A percentile compares a stretch with the other conserved stretches of the same genome.
Evolutionary conservation across 1,140 invertebrate genomes (phyloP).

Genomic region (Anastrepha obliqua): DNA sequence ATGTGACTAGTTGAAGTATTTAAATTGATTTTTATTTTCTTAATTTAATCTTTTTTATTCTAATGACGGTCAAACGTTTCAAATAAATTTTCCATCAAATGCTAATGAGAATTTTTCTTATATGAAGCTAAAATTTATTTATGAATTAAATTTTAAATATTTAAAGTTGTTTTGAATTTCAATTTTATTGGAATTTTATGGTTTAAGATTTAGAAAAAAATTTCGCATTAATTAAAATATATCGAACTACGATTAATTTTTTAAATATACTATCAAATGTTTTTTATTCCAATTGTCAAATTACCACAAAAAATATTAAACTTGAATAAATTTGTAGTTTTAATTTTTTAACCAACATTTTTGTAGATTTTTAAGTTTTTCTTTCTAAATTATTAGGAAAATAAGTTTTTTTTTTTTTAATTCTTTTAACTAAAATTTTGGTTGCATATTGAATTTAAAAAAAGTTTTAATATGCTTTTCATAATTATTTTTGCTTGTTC

Average conservation of each 20-base stretch:
- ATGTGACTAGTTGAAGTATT: neutral
- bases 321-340: neutral
- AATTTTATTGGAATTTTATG: too few relatives aligned
- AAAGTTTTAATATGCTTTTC: neutral
- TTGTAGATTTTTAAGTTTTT: conserved; percentile 30
- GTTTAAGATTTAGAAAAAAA: too few relatives aligned
- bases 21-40: neutral
- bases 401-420: neutral
- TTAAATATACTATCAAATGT: too few relatives aligned
- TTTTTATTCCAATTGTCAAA: too few relatives aligned
- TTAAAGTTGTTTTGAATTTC: too few relatives aligned
- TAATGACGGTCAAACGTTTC: neutral
- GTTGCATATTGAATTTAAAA: neutral
- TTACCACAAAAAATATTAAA: too few relatives aligned
- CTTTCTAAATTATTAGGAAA: conserved; percentile 14
- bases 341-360: neutral
- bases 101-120: too few relatives aligned
- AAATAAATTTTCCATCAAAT: too few relatives aligned
- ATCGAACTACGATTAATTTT: too few relatives aligned
- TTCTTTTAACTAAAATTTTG: conserved; percentile 24
- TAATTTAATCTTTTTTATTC: neutral
- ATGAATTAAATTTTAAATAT: too few relatives aligned
- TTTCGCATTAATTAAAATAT: too few relatives aligned
- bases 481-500: neutral
- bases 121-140: too few relatives aligned